Evolutionary conservation across 1,140 invertebrate genomes (phyloP).

Genomic region (Pentalonia nigronervosa): DNA sequence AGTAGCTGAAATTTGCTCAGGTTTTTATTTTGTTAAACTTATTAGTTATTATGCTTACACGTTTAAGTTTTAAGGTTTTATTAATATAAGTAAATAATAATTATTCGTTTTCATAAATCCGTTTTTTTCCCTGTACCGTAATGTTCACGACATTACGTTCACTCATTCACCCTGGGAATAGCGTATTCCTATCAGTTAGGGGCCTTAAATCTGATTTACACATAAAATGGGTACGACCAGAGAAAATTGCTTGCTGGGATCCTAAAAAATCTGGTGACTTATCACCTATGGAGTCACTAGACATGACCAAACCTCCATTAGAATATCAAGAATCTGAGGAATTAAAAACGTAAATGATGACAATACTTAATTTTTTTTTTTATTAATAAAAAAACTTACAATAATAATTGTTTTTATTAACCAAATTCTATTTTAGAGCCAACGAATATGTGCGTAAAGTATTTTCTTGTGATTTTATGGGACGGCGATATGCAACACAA

Average conservation of each 20-base stretch:
- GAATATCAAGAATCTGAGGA: conserved; percentile 67
- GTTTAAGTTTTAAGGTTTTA: neutral
- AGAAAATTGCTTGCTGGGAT: conserved; percentile 67
- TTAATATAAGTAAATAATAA: neutral
- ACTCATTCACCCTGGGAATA: neutral
- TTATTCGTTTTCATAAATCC: no score
- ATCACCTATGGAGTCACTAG: conserved; percentile 64
- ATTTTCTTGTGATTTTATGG: conserved; percentile 69
- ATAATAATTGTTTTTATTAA: neutral
- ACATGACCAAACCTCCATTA: conserved; percentile 63
- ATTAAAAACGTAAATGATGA: conserved; percentile 66
- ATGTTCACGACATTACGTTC: conserved; percentile 33
- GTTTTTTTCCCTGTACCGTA: neutral
- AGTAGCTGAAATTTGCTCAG: neutral
- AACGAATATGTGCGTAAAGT: conserved; percentile 69
- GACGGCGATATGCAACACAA: conserved; percentile 63
- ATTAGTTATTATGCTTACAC: no score
- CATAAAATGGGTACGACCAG: conserved; percentile 72
- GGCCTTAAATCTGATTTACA: conserved; percentile 57
- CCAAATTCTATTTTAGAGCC: conserved; percentile 66
- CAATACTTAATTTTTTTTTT: conserved; percentile 19
- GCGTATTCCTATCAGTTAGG: neutral
- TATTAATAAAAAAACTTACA: neutral
- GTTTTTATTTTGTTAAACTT: neutral
- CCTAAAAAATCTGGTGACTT: conserved; percentile 70